Conservation (phyloP, 2,888 invertebrate genomes). For the Patella depressa region DNA sequence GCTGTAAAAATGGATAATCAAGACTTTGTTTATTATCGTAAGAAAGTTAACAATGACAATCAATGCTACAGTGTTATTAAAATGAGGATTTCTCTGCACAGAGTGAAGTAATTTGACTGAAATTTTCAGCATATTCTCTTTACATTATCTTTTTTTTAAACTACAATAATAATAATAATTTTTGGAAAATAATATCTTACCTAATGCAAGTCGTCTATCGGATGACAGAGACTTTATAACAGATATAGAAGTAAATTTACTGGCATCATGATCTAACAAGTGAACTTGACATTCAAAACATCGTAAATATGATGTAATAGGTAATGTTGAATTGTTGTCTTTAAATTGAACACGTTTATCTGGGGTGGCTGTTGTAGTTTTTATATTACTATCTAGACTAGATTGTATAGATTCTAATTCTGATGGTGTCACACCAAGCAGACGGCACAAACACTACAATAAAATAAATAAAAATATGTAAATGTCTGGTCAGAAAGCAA, state of each 20-base stretch:
- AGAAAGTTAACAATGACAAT: no score
- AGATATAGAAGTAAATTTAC: conserved; percentile 33
- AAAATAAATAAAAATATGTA: background rate
- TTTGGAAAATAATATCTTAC: conserved; percentile 34
- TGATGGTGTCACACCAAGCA: conserved; percentile 41
- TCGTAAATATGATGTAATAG: conserved; percentile 57
- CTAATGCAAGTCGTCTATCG: conserved; percentile 53
- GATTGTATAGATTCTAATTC: conserved; percentile 49
- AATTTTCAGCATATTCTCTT: no score
- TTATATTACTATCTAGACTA: conserved; percentile 37
- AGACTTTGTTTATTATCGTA: no score
- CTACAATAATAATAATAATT: no score
- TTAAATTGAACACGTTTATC: conserved; percentile 45
- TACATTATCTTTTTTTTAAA: no score
- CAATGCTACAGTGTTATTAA: no score
- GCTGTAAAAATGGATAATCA: no score
- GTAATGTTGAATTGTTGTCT: conserved; percentile 35
- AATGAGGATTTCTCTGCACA: no score
- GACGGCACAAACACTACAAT: conserved; percentile 39
- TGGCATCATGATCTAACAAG: conserved; percentile 34
- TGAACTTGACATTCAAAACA: conserved; percentile 62
- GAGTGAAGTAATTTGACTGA: no score
- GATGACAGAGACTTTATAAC: conserved; percentile 53
- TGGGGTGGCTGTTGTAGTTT: conserved; percentile 23
- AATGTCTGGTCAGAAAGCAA: background rate